These are phyloP conservation scores for Tyria jacobaeae DNA, from an alignment of 2,888 invertebrate genomes.

Conservation along the genomic window DNA sequence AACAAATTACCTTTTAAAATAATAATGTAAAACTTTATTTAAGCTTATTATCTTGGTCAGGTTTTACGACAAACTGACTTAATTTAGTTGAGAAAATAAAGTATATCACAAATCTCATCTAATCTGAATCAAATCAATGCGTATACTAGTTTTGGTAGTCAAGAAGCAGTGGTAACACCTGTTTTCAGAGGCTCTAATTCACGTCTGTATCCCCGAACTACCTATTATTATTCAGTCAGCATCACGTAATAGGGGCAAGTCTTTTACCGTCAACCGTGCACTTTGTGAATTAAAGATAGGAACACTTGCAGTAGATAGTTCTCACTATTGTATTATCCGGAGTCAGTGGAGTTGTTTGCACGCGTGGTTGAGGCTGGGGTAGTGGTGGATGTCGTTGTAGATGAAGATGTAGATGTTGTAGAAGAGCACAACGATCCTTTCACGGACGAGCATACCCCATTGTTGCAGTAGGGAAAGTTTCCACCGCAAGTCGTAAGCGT, in stretches of 20 bases:
- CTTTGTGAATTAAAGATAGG: too few relatives aligned
- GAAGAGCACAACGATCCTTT: constrained; percentile 56
- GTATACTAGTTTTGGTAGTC: neutral
- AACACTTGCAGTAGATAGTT: neutral
- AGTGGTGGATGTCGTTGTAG: constrained; percentile 27
- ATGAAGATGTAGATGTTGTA: constrained; percentile 18
- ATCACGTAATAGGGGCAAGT: too few relatives aligned
- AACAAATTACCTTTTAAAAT: too few relatives aligned
- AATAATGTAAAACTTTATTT: too few relatives aligned
- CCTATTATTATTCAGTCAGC: too few relatives aligned
- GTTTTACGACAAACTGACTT: neutral
- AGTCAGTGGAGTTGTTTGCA: constrained; percentile 22
- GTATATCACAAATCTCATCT: neutral
- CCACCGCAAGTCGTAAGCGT: constrained; percentile 57
- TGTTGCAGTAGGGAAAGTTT: constrained; percentile 60
- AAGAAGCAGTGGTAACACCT: neutral
- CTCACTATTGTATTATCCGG: neutral
- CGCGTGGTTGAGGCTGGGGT: neutral
- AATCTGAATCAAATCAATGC: neutral
- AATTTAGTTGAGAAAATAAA: neutral
- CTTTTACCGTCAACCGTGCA: too few relatives aligned
- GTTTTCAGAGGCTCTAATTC: neutral
- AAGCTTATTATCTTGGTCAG: neutral
- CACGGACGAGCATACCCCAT: constrained; percentile 65
- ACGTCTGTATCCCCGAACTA: too few relatives aligned